A percentile compares a stretch with the other conserved stretches of the same genome.
Evolutionary conservation across 2,888 invertebrate genomes (phyloP).

Genomic region (Drosophila limbata): DNA sequence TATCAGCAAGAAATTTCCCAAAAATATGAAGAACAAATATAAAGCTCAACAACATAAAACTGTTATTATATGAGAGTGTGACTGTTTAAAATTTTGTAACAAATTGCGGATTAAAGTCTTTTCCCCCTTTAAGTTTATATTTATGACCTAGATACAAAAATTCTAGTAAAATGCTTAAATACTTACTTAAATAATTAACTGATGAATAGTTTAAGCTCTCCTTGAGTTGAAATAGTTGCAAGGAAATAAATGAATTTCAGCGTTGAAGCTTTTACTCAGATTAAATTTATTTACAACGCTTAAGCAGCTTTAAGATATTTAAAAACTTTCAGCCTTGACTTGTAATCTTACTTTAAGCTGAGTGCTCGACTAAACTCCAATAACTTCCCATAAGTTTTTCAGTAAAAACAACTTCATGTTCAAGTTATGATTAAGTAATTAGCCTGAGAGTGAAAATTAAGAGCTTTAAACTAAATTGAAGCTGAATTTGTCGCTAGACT

Average conservation of each 20-base stretch:
- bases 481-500: slow-evolving; percentile 25
- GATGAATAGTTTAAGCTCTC: too few species aligned
- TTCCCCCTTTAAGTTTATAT: too few species aligned
- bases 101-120: neutral
- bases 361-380: neutral
- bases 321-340: too few species aligned
- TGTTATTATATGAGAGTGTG: slow-evolving; percentile 2
- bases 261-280: too few species aligned
- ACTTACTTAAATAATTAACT: too few species aligned
- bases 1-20: slow-evolving; percentile 44
- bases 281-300: too few species aligned
- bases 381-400: neutral
- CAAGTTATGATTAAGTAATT: slow-evolving; percentile 30
- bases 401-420: neutral
- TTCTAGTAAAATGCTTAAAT: neutral
- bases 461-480: slow-evolving; percentile 9
- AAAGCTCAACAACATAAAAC: neutral
- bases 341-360: neutral
- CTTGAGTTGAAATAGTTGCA: too few species aligned
- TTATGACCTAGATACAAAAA: neutral
- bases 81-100: neutral
- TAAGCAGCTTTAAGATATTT: neutral
- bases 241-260: too few species aligned
- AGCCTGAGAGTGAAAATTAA: slow-evolving; percentile 10
- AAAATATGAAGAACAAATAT: neutral